Evolutionary conservation across 2,797 vertebrate species (phyloP).

Genomic region (Halcyon chelicuti): DNA sequence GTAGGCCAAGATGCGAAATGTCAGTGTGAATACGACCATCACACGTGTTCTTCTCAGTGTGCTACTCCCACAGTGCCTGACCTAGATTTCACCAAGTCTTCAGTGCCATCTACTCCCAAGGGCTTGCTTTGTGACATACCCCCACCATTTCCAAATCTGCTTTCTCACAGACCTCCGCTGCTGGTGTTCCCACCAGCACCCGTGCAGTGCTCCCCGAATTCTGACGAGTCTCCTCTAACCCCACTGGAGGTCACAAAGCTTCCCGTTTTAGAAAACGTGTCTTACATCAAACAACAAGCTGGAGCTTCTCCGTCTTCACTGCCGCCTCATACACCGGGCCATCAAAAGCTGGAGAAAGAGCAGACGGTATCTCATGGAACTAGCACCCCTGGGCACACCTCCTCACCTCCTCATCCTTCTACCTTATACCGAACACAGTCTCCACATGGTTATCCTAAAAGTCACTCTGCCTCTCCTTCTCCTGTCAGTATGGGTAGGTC

Average conservation of each 20-base stretch:
- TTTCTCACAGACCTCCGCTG: constrained; percentile 93
- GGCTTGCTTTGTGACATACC: constrained; percentile 96
- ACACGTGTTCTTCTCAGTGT: constrained; percentile 92
- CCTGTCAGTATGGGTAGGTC: constrained; percentile 97
- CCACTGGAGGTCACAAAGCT: constrained; percentile 94
- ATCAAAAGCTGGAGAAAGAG: constrained; percentile 88
- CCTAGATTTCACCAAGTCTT: constrained; percentile 87
- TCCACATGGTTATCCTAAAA: constrained; percentile 92
- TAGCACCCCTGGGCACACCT: constrained; percentile 88
- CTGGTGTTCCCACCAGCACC: constrained; percentile 96
- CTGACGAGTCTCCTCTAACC: constrained; percentile 96
- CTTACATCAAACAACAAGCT: constrained; percentile 91
- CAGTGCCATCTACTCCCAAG: constrained; percentile 89
- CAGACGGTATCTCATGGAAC: constrained; percentile 88
- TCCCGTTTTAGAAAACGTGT: constrained; percentile 91
- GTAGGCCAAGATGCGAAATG: constrained; percentile 87
- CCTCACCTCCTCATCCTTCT: constrained; percentile 93
- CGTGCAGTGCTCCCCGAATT: constrained; percentile 96
- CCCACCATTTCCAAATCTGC: constrained; percentile 96
- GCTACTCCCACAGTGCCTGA: constrained; percentile 94
- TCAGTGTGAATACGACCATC: constrained; percentile 83
- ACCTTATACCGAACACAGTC: constrained; percentile 92
- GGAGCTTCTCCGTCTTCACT: constrained; percentile 86
- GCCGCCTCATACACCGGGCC: constrained; percentile 81
- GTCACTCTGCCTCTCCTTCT: constrained; percentile 95